Percentiles rank a stretch among this genome's conserved stretches.
Conservation (phyloP, 1,140 invertebrate species). For the Papilio helenus region DNA sequence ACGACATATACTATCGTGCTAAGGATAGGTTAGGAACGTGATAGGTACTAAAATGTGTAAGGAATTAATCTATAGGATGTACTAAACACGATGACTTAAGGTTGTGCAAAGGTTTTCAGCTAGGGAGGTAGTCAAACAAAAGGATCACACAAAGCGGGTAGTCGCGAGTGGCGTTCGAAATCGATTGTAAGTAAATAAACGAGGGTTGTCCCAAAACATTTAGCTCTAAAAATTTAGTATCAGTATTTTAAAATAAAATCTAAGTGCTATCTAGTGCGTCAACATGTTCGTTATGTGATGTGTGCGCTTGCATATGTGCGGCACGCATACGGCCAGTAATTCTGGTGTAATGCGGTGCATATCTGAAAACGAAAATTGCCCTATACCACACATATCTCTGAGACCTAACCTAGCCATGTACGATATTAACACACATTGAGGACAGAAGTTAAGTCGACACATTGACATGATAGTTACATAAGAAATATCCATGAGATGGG, state of each 20-base stretch:
- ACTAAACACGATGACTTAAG: background rate
- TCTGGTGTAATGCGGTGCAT: constrained; percentile 83
- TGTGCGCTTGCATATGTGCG: constrained; percentile 83
- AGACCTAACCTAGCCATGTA: constrained; percentile 72
- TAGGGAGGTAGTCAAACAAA: constrained; percentile 50
- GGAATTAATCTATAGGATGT: background rate
- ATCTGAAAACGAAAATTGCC: constrained; percentile 83
- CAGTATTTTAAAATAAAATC: constrained; percentile 73
- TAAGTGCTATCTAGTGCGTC: constrained; percentile 82
- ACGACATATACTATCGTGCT: constrained; percentile 36
- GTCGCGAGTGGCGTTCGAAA: constrained; percentile 77
- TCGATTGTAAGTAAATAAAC: constrained; percentile 73
- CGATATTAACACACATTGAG: constrained; percentile 74
- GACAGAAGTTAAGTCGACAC: constrained; percentile 79
- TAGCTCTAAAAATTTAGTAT: constrained; percentile 73
- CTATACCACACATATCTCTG: constrained; percentile 82
- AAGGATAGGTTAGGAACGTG: background rate
- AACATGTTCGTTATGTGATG: constrained; percentile 80
- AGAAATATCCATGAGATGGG: constrained; percentile 82
- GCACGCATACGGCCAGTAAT: constrained; percentile 83
- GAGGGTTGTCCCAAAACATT: constrained; percentile 83
- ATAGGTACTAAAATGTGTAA: background rate
- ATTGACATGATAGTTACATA: constrained; percentile 81
- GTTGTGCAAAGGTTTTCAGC: constrained; percentile 43
- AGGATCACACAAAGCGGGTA: constrained; percentile 68